A percentile compares a stretch with the other conserved stretches of the same genome.
Evolutionary conservation across 2,113 vertebrate genomes (phyloP).

Genomic region (Esox niger): DNA sequence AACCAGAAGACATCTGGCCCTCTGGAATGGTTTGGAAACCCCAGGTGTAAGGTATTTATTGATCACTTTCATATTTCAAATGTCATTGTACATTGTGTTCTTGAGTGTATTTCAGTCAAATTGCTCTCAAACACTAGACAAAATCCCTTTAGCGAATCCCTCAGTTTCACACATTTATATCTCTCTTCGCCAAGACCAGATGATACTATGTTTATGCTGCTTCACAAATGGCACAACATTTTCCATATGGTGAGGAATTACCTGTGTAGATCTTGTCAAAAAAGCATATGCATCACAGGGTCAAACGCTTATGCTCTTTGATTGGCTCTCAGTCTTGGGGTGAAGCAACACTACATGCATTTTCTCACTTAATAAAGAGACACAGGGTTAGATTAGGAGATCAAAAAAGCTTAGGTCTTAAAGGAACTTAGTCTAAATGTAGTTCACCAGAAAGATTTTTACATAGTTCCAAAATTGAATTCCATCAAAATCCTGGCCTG

Average conservation of each 20-base stretch:
- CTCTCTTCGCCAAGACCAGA: not conserved
- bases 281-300: not conserved
- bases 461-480: not conserved
- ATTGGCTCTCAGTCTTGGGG: not conserved
- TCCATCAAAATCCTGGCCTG: too few species aligned
- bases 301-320: not conserved
- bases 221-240: too few species aligned
- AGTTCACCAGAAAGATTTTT: not conserved
- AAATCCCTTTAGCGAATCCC: not conserved
- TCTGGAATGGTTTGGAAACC: too few species aligned
- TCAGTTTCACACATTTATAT: not conserved
- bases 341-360: not conserved
- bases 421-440: not conserved
- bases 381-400: too few species aligned
- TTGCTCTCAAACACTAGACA: not conserved
- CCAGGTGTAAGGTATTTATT: too few species aligned
- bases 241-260: too few species aligned
- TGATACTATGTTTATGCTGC: too few species aligned
- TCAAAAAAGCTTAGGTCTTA: not conserved
- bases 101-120: too few species aligned
- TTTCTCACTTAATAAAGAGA: not conserved
- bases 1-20: too few species aligned
- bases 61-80: too few species aligned
- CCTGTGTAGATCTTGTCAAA: too few species aligned
- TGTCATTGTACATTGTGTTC: too few species aligned